Evolutionary conservation across 2,888 invertebrate genomes (phyloP), one percentile per base, ranked within the genome.

Genomic region (Escarpia spicata): DNA sequence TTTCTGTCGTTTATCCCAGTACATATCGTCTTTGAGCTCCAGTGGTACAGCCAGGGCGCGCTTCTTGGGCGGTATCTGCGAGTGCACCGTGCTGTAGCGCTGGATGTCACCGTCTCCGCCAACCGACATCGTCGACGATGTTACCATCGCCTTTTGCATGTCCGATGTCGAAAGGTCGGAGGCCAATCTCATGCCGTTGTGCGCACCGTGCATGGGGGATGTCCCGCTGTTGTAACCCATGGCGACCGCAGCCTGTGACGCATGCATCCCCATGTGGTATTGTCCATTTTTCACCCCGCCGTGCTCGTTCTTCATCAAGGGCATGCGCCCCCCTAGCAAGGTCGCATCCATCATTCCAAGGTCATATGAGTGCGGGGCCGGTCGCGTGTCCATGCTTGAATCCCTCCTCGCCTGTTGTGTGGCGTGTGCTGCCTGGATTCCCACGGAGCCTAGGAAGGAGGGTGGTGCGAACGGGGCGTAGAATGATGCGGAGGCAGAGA

Each of bases 1-100:
- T 94, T 96, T 96, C 93, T 95, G 95, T n/a, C 97, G 95, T 92
- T 96, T 96, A 92, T 96, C 96, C 95, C 96, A 96, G 93, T 97
- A 97, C 26, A 93, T 91, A 52, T 94, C 95, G 94, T 96, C 96
- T 93, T 96, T 96, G 92, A 94, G 94, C 10, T 94, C 94, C 6
- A 95, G 95, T 0, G 95, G 95, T 37, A 96, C 94, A 37, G 92
- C 92, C 52, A 93, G 93, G 43, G 95, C 93, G 9, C 95, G 94
- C 93, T 95, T 95, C 93, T 96, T 96, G n/a, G 95, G 95, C 2
- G 95, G 95, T 75, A 94, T 93, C 26, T 92, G 90, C 4, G n/a
- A n/a, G 44, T 90, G 31, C 26, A 26, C 19, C 75, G 19, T 75
- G 75, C 26, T 75, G 75, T 52, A 45, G 52, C 91, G 31, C 44